A percentile compares a stretch with the other conserved stretches of the same genome.
Evolutionary conservation across 2,888 invertebrate species (phyloP).

Genomic region (Tethea ocularis): DNA sequence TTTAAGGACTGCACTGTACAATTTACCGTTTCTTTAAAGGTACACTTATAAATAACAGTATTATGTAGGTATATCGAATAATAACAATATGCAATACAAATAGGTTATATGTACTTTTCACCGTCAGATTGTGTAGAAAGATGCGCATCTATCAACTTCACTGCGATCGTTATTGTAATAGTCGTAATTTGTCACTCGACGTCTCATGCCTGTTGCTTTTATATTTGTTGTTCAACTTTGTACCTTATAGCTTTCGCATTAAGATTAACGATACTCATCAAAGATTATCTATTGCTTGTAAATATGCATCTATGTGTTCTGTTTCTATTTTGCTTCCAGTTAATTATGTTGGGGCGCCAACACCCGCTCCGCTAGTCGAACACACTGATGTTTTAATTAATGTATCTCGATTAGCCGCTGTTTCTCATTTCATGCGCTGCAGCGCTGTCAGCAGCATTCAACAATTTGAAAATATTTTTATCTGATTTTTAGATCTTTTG

Average conservation of each 20-base stretch:
- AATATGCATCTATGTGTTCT: not conserved
- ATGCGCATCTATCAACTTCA: not conserved
- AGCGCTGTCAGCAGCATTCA: constrained; percentile 27
- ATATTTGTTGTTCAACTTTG: not conserved
- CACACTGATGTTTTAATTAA: constrained; percentile 15
- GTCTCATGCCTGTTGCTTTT: not conserved
- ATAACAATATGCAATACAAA: not conserved
- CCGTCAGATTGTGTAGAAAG: not conserved
- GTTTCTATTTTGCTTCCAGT: not conserved
- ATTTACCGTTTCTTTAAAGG: too few species aligned
- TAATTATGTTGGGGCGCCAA: constrained; percentile 6
- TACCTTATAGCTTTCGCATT: not conserved
- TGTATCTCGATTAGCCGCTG: constrained; percentile 25
- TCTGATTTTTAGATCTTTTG: constrained; percentile 27
- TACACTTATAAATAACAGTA: not conserved
- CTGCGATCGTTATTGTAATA: not conserved
- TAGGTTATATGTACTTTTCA: not conserved
- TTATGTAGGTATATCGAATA: not conserved
- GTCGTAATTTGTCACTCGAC: not conserved
- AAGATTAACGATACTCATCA: not conserved
- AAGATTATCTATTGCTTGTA: not conserved
- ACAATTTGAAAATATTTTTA: constrained; percentile 20
- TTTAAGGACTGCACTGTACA: too few species aligned
- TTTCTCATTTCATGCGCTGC: constrained; percentile 35
- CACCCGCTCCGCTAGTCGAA: constrained; percentile 6